Evolutionary conservation across 1,140 invertebrate genomes (phyloP).

Genomic region (Drosophila guanche): DNA sequence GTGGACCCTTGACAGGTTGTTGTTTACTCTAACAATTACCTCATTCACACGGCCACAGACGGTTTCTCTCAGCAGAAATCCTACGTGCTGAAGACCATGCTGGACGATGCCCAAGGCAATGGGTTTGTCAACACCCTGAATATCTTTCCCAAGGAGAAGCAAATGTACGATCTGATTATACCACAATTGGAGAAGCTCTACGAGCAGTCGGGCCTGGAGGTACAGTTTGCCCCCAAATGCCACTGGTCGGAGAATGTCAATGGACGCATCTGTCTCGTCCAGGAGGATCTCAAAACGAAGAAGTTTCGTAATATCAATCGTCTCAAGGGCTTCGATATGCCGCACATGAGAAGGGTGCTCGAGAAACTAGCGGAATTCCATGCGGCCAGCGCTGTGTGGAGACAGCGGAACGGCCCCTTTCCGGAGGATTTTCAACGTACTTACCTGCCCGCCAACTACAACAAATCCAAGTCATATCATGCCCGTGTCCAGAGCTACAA

Average conservation of each 20-base stretch:
- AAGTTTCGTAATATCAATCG: constrained; percentile 86
- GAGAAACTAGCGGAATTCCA: constrained; percentile 86
- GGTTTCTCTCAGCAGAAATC: constrained; percentile 76
- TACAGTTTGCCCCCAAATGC: constrained; percentile 73
- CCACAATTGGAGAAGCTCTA: constrained; percentile 70
- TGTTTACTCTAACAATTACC: constrained; percentile 3
- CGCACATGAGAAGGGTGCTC: constrained; percentile 85
- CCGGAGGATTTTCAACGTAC: constrained; percentile 74
- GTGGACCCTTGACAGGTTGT: no score
- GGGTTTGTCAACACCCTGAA: constrained; percentile 73
- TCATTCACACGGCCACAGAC: constrained; percentile 27
- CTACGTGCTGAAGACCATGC: constrained; percentile 79
- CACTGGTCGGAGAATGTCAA: constrained; percentile 65
- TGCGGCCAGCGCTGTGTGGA: constrained; percentile 84
- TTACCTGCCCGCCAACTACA: constrained; percentile 75
- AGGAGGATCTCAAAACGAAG: constrained; percentile 85
- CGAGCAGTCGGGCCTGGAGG: constrained; percentile 65
- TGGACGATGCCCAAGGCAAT: constrained; percentile 60
- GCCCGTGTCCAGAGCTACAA: constrained; percentile 73
- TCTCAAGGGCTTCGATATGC: constrained; percentile 85
- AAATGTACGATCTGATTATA: constrained; percentile 74
- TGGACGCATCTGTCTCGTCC: constrained; percentile 81
- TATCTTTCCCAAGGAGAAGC: constrained; percentile 77
- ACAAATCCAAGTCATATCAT: constrained; percentile 70
- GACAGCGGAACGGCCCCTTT: constrained; percentile 59